phyloP scores from a whole-genome alignment of 2,113 vertebrate genomes.

The Myodes glareolus region DNA sequence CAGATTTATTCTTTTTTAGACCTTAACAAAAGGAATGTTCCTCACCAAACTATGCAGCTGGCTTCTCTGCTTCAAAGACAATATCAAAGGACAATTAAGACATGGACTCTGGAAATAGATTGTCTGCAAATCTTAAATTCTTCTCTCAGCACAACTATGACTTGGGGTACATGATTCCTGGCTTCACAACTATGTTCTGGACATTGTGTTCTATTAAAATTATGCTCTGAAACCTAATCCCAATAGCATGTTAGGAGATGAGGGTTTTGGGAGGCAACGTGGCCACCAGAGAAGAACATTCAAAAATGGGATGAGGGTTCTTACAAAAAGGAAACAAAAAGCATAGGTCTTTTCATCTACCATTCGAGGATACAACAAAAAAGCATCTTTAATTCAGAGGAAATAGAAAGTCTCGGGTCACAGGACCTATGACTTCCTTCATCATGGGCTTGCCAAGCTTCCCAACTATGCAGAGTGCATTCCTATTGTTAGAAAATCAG shows the following conservation, averaged over 20 bases:
- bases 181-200: background rate
- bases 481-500: background rate
- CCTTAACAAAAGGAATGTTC: background rate
- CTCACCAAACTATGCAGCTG: background rate
- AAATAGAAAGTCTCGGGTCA: background rate
- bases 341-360: background rate
- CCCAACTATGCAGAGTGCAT: background rate
- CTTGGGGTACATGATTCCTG: background rate
- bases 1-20: background rate
- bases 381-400: background rate
- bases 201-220: background rate
- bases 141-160: background rate
- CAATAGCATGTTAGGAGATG: background rate
- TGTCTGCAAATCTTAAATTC: background rate
- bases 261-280: background rate
- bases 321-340: background rate
- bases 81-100: background rate
- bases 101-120: background rate
- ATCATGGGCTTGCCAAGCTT: background rate
- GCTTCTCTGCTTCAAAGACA: background rate
- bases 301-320: background rate
- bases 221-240: background rate
- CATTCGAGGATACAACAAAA: background rate
- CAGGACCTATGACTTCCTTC: background rate
- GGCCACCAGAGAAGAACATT: background rate